Evolutionary conservation across 2,797 vertebrate genomes (phyloP).

Genomic region (Kryptopterus vitreolus): DNA sequence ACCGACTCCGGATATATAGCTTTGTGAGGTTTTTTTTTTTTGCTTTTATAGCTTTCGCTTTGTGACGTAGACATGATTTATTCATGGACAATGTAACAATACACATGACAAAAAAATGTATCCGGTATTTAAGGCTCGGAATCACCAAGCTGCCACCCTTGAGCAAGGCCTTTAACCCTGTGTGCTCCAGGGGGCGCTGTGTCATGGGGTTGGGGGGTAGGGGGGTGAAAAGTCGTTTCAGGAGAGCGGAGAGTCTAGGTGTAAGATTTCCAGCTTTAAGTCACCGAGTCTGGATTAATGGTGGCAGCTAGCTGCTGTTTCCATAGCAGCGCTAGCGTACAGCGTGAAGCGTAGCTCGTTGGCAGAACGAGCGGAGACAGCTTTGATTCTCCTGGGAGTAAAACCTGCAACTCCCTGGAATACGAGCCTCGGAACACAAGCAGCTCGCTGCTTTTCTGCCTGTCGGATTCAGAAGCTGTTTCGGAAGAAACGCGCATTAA

Average conservation of each 20-base stretch:
- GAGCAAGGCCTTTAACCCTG: no score
- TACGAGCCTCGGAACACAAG: constrained; percentile 20
- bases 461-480: neutral
- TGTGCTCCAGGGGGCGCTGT: no score
- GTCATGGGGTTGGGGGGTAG: no score
- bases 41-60: no score
- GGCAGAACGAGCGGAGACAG: constrained; percentile 36
- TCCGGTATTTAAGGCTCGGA: no score
- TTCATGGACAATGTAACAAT: no score
- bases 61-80: no score
- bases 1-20: no score
- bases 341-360: constrained; percentile 22
- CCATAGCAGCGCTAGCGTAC: constrained; percentile 34
- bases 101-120: no score
- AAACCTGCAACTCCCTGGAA: constrained; percentile 27
- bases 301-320: constrained; percentile 26
- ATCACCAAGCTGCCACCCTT: no score
- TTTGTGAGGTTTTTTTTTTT: no score
- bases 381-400: constrained; percentile 28
- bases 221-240: no score
- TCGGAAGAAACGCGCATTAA: neutral
- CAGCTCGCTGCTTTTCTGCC: neutral
- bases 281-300: constrained; percentile 12
- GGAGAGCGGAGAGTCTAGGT: constrained; percentile 14
- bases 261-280: constrained; percentile 38